Percentiles rank a stretch among this genome's conserved stretches.
Conservation (phyloP, 2,888 invertebrate genomes). For the Eumacrocentrus americanus region DNA sequence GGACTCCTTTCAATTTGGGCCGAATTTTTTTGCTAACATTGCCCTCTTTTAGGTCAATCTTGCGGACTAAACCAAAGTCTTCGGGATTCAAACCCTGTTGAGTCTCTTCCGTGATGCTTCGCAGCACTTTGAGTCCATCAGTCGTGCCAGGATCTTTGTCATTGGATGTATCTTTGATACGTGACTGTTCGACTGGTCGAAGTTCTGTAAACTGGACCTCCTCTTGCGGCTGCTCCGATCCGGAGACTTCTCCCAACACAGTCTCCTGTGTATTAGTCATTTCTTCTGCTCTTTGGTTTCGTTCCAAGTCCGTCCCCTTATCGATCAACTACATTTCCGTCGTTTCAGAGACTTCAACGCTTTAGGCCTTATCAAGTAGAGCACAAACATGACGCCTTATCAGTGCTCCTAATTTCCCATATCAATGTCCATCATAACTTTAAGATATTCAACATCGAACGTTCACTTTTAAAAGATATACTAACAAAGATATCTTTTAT, state of each 20-base stretch:
- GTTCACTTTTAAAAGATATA: too few relatives aligned
- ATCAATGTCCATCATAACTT: not conserved
- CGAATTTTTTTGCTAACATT: not conserved
- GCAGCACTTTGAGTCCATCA: constrained; percentile 53
- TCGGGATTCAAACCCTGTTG: constrained; percentile 37
- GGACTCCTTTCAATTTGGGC: not conserved
- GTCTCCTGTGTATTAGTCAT: constrained; percentile 46
- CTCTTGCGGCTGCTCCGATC: constrained; percentile 46
- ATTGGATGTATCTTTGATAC: constrained; percentile 42
- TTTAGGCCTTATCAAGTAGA: constrained; percentile 25
- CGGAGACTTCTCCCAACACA: constrained; percentile 37
- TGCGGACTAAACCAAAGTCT: constrained; percentile 33
- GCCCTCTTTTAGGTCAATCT: constrained; percentile 22
- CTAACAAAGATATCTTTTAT: too few relatives aligned
- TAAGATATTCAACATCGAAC: too few relatives aligned
- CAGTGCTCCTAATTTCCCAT: constrained; percentile 2
- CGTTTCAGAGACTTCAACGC: constrained; percentile 45
- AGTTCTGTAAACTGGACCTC: constrained; percentile 55
- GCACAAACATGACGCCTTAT: constrained; percentile 23
- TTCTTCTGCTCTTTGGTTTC: constrained; percentile 12
- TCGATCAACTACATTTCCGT: constrained; percentile 8
- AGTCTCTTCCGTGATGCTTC: constrained; percentile 47
- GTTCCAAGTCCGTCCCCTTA: not conserved
- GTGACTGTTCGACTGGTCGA: constrained; percentile 54
- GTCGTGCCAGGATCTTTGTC: constrained; percentile 46